Conservation (phyloP, 2,113 vertebrate genomes). For the Xenotilapia caudafasciata region DNA sequence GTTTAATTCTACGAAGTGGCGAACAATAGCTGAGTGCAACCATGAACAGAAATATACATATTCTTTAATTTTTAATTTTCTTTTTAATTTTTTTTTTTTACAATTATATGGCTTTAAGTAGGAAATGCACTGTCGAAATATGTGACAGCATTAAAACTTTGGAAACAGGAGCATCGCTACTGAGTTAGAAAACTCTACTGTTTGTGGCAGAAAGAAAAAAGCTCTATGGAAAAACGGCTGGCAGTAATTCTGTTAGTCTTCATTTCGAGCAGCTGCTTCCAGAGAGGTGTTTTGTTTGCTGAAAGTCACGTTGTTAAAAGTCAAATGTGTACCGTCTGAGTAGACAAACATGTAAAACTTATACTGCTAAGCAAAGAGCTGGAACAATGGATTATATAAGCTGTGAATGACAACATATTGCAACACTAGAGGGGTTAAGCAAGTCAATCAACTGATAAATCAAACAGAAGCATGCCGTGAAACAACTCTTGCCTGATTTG, state of each 20-base stretch:
- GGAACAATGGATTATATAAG: not conserved
- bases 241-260: not conserved
- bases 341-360: not conserved
- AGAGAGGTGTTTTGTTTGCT: not conserved
- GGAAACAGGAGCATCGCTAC: not conserved
- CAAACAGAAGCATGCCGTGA: not conserved
- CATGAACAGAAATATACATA: not conserved
- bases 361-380: not conserved
- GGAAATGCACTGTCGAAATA: not conserved
- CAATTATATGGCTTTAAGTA: not conserved
- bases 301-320: not conserved
- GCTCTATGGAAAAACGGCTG: not conserved
- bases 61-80: not conserved
- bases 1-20: constrained; percentile 12
- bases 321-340: not conserved
- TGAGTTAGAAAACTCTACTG: not conserved
- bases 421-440: not conserved
- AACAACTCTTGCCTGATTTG: not conserved
- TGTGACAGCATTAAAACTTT: not conserved
- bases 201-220: not conserved
- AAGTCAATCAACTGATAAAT: not conserved
- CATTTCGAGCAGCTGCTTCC: not conserved
- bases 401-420: not conserved
- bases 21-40: not conserved
- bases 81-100: accelerated